Evolutionary conservation across 2,113 vertebrate genomes (phyloP).

Genomic region (Perca schrenkii): DNA sequence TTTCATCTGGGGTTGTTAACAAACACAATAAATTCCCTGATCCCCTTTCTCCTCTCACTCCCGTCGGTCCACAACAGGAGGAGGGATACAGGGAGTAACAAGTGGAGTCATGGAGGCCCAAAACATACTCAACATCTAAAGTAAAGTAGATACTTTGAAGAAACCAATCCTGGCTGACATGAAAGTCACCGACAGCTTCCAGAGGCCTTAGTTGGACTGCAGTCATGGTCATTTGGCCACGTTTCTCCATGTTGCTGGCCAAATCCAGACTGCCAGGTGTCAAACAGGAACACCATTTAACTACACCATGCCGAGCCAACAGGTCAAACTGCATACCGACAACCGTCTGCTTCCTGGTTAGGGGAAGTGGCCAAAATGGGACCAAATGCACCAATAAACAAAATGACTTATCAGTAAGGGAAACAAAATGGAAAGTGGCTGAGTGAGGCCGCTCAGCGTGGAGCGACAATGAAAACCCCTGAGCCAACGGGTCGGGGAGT

Average conservation of each 20-base stretch:
- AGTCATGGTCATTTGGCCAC: slow-evolving; percentile 16
- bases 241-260: slow-evolving; percentile 5
- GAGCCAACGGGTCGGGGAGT: slow-evolving; percentile 82
- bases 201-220: background rate
- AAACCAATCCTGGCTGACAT: background rate
- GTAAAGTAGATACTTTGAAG: slow-evolving; percentile 3
- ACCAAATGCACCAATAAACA: slow-evolving; percentile 73
- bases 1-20: slow-evolving; percentile 85
- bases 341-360: slow-evolving; percentile 65
- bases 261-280: slow-evolving; percentile 64
- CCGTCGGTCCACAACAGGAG: slow-evolving; percentile 48
- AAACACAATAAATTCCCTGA: slow-evolving; percentile 84
- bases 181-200: slow-evolving; percentile 8
- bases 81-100: slow-evolving; percentile 28
- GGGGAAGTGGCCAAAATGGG: slow-evolving; percentile 48
- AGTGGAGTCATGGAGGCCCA: slow-evolving; percentile 19
- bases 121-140: slow-evolving; percentile 28
- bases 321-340: slow-evolving; percentile 47
- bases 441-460: slow-evolving; percentile 61
- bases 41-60: slow-evolving; percentile 76
- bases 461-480: slow-evolving; percentile 83
- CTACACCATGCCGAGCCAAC: slow-evolving; percentile 33
- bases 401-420: slow-evolving; percentile 64
- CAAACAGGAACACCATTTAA: slow-evolving; percentile 64
- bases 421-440: slow-evolving; percentile 75